Evolutionary conservation across 92 coral and sea anemone species (phyloP).

Genomic region (Muricea muricata): DNA sequence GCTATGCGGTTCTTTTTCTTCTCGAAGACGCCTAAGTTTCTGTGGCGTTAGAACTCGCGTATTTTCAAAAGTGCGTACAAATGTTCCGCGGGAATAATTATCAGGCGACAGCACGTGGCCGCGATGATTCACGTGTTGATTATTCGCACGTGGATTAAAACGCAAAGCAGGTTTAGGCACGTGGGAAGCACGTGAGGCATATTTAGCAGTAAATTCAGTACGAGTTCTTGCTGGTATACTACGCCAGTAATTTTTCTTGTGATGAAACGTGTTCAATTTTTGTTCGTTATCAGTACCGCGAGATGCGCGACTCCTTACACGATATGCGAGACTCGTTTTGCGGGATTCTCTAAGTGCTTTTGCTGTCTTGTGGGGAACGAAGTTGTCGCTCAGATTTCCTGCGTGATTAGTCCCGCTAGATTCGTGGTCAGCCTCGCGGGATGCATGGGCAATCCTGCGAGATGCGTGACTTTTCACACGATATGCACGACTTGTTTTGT

Average conservation of each 20-base stretch:
- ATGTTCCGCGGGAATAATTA: neutral
- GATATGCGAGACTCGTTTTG: too few species aligned
- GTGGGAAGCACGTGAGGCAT: neutral
- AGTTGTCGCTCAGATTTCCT: too few species aligned
- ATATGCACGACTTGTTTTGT: conserved; percentile 22
- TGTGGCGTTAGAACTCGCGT: too few species aligned
- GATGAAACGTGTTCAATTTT: neutral
- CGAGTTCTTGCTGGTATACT: neutral
- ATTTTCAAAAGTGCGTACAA: too few species aligned
- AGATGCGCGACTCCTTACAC: neutral
- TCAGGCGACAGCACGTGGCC: neutral
- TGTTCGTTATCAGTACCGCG: conserved; percentile 68
- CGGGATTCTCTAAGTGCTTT: too few species aligned
- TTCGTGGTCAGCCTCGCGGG: too few species aligned
- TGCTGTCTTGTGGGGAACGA: too few species aligned
- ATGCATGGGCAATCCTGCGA: conserved; percentile 27
- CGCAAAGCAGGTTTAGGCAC: neutral
- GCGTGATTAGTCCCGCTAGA: too few species aligned
- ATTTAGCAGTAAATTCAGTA: neutral
- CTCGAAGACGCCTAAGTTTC: neutral
- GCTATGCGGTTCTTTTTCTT: neutral
- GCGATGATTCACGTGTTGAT: neutral
- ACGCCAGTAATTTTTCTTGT: neutral
- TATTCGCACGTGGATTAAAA: too few species aligned
- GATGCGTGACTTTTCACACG: conserved; percentile 70